These are phyloP conservation scores for Lepus europaeus DNA, from an alignment of 2,113 vertebrate genomes.

Conservation along the genomic window DNA sequence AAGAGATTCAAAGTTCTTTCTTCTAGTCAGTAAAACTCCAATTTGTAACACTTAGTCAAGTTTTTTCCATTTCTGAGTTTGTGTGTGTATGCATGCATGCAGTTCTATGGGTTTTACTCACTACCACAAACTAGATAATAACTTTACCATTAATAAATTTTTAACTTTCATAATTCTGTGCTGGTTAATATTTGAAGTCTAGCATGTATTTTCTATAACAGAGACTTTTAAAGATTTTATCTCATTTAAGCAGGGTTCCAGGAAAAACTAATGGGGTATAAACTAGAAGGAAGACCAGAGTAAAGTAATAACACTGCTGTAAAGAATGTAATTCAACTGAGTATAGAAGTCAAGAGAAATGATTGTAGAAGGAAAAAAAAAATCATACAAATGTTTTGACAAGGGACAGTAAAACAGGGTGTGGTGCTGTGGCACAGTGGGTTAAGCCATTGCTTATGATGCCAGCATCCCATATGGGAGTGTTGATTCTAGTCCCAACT, in stretches of 20 bases:
- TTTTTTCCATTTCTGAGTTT: not conserved
- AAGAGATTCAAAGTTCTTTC: slow-evolving; percentile 12
- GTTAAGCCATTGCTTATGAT: too few relatives aligned
- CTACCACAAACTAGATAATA: not conserved
- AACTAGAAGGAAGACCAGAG: not conserved
- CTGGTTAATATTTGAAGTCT: slow-evolving; percentile 45
- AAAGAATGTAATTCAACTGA: slow-evolving; percentile 30
- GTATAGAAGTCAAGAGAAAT: slow-evolving; percentile 24
- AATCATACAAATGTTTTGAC: not conserved
- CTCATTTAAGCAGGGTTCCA: not conserved
- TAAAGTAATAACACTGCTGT: not conserved
- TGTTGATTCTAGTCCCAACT: too few relatives aligned
- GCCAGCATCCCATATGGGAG: too few relatives aligned
- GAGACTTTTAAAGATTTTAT: slow-evolving; percentile 13
- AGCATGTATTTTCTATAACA: not conserved
- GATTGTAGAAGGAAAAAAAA: not conserved
- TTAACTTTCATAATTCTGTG: slow-evolving; percentile 47
- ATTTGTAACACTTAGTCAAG: not conserved
- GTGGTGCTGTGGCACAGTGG: too few relatives aligned
- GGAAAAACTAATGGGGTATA: not conserved
- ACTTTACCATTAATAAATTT: not conserved
- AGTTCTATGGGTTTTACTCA: slow-evolving; percentile 36
- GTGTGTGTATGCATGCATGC: too few relatives aligned
- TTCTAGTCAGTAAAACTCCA: slow-evolving; percentile 43
- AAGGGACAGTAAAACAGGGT: not conserved